phyloP scores from a whole-genome alignment of 2,113 vertebrate species.

The Elephas maximus region DNA sequence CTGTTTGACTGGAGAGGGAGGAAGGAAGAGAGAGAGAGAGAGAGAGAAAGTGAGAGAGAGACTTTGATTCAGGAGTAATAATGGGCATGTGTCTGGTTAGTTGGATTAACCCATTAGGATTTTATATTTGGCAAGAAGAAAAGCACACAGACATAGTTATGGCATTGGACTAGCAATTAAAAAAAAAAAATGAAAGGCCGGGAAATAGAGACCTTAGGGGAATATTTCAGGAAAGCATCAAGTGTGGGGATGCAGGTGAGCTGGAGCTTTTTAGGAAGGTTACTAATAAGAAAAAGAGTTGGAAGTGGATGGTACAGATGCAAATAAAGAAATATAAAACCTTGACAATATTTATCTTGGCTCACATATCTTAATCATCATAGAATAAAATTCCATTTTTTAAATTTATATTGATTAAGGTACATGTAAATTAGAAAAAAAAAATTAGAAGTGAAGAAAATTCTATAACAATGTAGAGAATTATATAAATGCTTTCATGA shows the following conservation, averaged over 20 bases:
- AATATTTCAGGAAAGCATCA: slow-evolving; percentile 19
- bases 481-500: neutral
- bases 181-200: neutral
- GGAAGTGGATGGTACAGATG: neutral
- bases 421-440: neutral
- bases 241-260: neutral
- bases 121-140: neutral
- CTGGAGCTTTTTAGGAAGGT: neutral
- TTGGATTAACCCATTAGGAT: neutral
- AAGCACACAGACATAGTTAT: neutral
- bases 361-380: neutral
- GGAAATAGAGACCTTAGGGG: neutral
- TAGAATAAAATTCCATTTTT: neutral
- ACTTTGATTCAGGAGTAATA: neutral
- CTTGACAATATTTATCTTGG: neutral
- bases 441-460: neutral
- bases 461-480: neutral
- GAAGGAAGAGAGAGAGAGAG: neutral
- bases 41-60: neutral
- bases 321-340: neutral
- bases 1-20: neutral
- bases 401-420: neutral
- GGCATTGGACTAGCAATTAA: neutral
- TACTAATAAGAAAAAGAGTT: neutral
- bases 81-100: neutral